phyloP scores from a whole-genome alignment of 2,797 vertebrate genomes.

The Malurus leucopterus region DNA sequence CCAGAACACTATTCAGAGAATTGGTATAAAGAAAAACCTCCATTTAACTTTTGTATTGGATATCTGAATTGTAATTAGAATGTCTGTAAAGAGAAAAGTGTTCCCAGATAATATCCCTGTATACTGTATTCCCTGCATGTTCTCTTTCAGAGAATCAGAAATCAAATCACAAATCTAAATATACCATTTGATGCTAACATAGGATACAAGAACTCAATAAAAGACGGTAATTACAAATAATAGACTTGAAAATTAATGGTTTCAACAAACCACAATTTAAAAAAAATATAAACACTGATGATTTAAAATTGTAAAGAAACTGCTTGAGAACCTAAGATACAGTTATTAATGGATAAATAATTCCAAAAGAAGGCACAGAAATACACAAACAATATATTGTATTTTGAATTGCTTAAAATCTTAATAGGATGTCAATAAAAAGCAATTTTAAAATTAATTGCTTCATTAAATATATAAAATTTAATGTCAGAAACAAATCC shows the following conservation, averaged over 20 bases:
- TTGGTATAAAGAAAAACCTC: not conserved
- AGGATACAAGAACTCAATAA: not conserved
- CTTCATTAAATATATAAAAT: not conserved
- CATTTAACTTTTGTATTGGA: not conserved
- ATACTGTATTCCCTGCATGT: not conserved
- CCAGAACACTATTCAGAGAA: not conserved
- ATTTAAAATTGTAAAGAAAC: not conserved
- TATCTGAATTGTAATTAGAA: not conserved
- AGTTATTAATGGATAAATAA: not conserved
- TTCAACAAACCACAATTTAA: not conserved
- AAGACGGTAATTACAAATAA: slow-evolving; percentile 23
- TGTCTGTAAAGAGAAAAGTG: not conserved
- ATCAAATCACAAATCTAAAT: not conserved
- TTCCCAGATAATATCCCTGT: not conserved
- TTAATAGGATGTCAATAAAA: not conserved
- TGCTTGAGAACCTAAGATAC: not conserved
- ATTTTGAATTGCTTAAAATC: not conserved
- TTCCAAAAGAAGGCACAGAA: not conserved
- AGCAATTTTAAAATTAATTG: not conserved
- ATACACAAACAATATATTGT: not conserved
- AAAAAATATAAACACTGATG: not conserved
- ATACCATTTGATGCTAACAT: not conserved
- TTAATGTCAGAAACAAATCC: not conserved
- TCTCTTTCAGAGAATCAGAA: not conserved
- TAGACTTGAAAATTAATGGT: slow-evolving; percentile 16